These are phyloP conservation scores for Drosophila trichaetosa DNA, from an alignment of 2,888 invertebrate genomes.

Conservation along the genomic window DNA sequence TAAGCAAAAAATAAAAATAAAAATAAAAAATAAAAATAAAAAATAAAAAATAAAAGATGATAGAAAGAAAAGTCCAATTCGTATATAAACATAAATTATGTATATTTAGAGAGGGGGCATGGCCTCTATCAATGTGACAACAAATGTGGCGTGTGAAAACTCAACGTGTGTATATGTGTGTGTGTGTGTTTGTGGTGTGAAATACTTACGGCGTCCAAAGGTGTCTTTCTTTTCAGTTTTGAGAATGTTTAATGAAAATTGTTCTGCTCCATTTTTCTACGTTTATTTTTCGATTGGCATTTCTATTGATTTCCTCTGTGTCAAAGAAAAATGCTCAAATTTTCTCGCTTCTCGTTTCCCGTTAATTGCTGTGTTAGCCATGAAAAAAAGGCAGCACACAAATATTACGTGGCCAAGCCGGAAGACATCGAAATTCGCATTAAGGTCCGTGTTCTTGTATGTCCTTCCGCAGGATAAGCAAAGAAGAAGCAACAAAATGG, in stretches of 20 bases:
- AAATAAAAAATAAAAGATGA: neutral
- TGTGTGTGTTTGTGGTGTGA: constrained; percentile 19
- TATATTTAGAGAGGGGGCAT: constrained; percentile 21
- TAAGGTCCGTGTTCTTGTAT: constrained; percentile 29
- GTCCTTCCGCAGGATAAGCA: constrained; percentile 26
- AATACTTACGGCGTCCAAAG: constrained; percentile 19
- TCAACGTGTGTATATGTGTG: neutral
- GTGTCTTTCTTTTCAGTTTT: constrained; percentile 4
- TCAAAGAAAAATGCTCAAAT: constrained; percentile 17
- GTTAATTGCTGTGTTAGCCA: constrained; percentile 42
- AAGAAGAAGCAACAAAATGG: too few species aligned
- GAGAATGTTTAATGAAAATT: constrained; percentile 1
- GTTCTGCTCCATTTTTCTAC: neutral
- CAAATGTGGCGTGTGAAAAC: constrained; percentile 17
- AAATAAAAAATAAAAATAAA: neutral
- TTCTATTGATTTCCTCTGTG: constrained; percentile 45
- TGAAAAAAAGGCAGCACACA: neutral
- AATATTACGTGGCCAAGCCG: constrained; percentile 57
- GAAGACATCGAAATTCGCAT: constrained; percentile 29
- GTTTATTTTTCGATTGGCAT: constrained; percentile 1
- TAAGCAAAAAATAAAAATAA: constrained; percentile 25
- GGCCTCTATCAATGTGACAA: constrained; percentile 36
- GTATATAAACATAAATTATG: constrained; percentile 22
- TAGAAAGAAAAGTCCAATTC: constrained; percentile 16
- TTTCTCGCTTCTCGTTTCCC: constrained; percentile 21